Base-by-base conservation (phyloP, 2,797 vertebrate genomes). In the Rhinichthys osculus region DNA sequence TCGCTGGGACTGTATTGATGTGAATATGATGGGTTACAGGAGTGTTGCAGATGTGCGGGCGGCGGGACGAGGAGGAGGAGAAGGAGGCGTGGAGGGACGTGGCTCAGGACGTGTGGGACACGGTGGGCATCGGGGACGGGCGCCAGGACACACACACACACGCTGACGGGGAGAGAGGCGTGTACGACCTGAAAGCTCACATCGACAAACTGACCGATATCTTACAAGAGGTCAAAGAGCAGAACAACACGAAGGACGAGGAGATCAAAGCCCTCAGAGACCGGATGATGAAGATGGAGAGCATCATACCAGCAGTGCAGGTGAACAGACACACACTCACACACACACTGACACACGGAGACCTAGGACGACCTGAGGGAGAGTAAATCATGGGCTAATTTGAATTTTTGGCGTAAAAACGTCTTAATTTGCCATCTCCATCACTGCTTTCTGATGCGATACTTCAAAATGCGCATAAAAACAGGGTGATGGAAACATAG, bases 231-330 rank as follows among this genome's bases (percentile, higher is more conserved):
- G 97, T 98, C 86, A 97, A 97, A 90, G 90, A 97, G 69, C 97
- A 98, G 91, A 98, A 97, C 93, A 97, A 97, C 94, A 96, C 95
- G 95, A 98, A 98, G 93, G 97, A 98, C 13, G 96, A 97, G 9
- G 97, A 98, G 93, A 97, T 98, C 92, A 95, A 94, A 89, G 92
- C 96, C 33, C 94, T 98, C 88, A 89, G 97, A 21, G 96, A 97
- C 90, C 92, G 97, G 3, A 96, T 98, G 96, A 94, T 97, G 23
- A 96, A 97, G 93, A 98, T 98, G 97, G 97, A 98, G 93, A 94
- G 95, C 72, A 94, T 97, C 89, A 96, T 98, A 81, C 97, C 97
- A 2, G 90, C 91, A 0, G 59, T 87, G 30, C 90, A 94, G 94
- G 94, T 95, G 38, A 35, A 19, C 52, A 38, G 2, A 54, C 30